Evolutionary conservation across 2,113 vertebrate genomes (phyloP).

Genomic region (Ictalurus furcatus): DNA sequence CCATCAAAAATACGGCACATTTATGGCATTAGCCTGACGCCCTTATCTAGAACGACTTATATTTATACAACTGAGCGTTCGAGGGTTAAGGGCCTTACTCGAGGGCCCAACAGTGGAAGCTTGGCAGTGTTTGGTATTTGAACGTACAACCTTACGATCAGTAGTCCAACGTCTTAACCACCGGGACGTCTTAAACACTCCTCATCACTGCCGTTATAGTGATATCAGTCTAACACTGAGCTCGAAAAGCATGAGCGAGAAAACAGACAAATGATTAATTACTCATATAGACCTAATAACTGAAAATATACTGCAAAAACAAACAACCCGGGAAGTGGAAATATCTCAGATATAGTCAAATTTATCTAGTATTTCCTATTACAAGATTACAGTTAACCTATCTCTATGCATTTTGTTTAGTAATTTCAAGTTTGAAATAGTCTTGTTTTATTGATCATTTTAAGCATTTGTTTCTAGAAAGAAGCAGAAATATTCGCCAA

Average conservation of each 20-base stretch:
- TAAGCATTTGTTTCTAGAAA: background rate
- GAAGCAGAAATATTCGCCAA: background rate
- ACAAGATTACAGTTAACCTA: background rate
- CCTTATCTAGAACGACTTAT: too few species aligned
- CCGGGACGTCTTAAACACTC: too few species aligned
- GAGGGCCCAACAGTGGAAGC: too few species aligned
- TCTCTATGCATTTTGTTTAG: background rate
- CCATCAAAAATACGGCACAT: background rate
- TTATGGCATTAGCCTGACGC: too few species aligned
- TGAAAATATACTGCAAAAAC: background rate
- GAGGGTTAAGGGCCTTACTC: too few species aligned
- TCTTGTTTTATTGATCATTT: background rate
- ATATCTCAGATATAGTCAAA: background rate
- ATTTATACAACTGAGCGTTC: too few species aligned
- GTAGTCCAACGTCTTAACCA: too few species aligned
- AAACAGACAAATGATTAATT: background rate
- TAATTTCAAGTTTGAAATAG: background rate
- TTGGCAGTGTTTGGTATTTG: too few species aligned
- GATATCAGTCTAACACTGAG: background rate
- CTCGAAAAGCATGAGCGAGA: background rate
- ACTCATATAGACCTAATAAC: background rate
- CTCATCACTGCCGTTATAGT: background rate
- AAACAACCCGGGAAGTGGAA: background rate
- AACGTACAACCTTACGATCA: too few species aligned
- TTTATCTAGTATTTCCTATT: background rate